phyloP scores from a whole-genome alignment of 2,113 vertebrate genomes.

The Casuarius casuarius region DNA sequence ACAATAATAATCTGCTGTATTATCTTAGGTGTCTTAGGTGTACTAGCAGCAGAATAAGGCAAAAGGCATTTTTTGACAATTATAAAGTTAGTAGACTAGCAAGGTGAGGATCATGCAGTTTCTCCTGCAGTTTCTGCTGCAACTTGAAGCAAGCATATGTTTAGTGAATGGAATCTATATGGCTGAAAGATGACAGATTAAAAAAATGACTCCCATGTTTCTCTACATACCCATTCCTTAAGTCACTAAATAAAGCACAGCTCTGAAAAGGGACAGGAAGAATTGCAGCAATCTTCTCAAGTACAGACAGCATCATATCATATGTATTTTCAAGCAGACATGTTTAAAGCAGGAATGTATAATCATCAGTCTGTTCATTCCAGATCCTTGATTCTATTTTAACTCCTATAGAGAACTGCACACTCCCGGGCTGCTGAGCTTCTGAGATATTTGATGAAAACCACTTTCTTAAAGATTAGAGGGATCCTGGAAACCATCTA shows the following conservation, averaged over 20 bases:
- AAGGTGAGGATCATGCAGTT: neutral
- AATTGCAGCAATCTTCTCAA: slow-evolving; percentile 35
- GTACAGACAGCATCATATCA: neutral
- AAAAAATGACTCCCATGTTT: neutral
- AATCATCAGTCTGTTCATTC: neutral
- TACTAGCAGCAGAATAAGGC: neutral
- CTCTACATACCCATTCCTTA: neutral
- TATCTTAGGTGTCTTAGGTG: neutral
- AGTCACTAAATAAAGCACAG: neutral
- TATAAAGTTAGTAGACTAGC: neutral
- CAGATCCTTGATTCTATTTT: neutral
- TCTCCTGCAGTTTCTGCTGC: neutral
- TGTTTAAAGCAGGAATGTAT: neutral
- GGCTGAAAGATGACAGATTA: neutral
- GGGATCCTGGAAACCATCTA: neutral
- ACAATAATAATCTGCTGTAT: neutral
- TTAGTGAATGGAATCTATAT: neutral
- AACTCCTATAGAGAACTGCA: neutral
- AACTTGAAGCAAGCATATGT: neutral
- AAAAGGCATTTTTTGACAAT: neutral
- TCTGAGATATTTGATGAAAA: neutral
- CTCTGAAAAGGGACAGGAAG: neutral
- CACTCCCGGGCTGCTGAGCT: neutral
- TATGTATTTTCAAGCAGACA: neutral
- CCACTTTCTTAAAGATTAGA: neutral